phyloP scores from a whole-genome alignment of 2,888 invertebrate species.

The Malthinus seriepunctatus region DNA sequence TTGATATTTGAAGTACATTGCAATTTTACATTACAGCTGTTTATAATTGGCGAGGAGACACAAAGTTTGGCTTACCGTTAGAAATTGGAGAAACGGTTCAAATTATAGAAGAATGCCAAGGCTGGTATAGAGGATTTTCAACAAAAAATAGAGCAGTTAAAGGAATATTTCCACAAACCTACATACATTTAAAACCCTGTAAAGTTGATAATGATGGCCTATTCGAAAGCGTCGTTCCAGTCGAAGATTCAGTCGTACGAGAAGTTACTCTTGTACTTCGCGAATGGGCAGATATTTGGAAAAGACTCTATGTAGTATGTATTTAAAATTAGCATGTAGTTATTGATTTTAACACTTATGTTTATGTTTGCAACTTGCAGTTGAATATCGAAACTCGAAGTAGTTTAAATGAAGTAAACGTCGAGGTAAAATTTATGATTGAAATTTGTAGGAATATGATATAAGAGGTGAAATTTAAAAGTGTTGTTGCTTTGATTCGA shows the following conservation, averaged over 20 bases:
- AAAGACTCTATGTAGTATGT: slow-evolving; percentile 85
- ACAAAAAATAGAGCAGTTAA: slow-evolving; percentile 70
- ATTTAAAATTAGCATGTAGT: background rate
- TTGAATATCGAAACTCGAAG: too few relatives aligned
- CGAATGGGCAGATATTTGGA: slow-evolving; percentile 95
- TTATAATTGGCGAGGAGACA: slow-evolving; percentile 88
- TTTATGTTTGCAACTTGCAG: too few relatives aligned
- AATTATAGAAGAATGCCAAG: slow-evolving; percentile 87
- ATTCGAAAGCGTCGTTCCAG: slow-evolving; percentile 69
- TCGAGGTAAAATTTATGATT: too few relatives aligned
- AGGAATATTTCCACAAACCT: slow-evolving; percentile 81
- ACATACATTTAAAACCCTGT: slow-evolving; percentile 76
- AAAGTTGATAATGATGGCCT: slow-evolving; percentile 81
- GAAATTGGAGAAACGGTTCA: slow-evolving; percentile 93
- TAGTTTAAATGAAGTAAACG: too few relatives aligned
- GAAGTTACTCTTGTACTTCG: slow-evolving; percentile 89
- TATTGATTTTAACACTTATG: too few relatives aligned
- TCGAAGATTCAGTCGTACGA: slow-evolving; percentile 86
- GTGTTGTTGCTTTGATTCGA: too few relatives aligned
- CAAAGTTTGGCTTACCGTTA: slow-evolving; percentile 76
- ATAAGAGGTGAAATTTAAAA: too few relatives aligned
- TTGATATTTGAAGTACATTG: background rate
- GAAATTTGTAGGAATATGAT: too few relatives aligned
- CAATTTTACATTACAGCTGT: slow-evolving; percentile 68
- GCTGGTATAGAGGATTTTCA: slow-evolving; percentile 89